These are phyloP conservation scores for Silurus aristotelis DNA, from an alignment of 2,797 vertebrate genomes.

Conservation along the genomic window DNA sequence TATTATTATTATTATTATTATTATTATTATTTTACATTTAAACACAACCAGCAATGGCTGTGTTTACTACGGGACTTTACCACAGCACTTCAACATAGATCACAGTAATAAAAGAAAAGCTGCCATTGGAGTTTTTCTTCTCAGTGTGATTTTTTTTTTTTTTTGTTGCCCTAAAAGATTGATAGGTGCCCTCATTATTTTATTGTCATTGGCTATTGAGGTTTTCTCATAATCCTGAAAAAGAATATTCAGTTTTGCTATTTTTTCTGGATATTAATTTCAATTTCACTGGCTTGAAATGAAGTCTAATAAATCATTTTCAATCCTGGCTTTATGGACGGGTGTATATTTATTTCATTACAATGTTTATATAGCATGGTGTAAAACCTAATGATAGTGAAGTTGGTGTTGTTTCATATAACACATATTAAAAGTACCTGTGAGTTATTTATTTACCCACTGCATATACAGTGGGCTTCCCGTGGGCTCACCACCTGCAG, in stretches of 20 bases:
- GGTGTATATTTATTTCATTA: not conserved
- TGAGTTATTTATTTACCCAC: not conserved
- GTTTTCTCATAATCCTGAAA: not conserved
- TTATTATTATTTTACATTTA: not conserved
- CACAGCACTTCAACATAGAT: not conserved
- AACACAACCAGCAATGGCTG: not conserved
- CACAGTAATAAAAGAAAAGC: constrained; percentile 13
- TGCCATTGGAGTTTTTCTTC: not conserved
- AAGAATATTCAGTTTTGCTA: not conserved
- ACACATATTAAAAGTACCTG: not conserved
- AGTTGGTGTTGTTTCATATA: not conserved
- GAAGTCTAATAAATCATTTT: not conserved
- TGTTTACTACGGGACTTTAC: not conserved
- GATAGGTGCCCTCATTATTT: not conserved
- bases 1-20: too few species aligned
- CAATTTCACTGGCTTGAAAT: not conserved
- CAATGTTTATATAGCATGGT: not conserved
- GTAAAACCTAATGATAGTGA: not conserved
- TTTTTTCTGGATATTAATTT: not conserved
- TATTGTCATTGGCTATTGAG: not conserved
- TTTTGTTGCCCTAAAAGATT: not conserved
- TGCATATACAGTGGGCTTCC: not conserved
- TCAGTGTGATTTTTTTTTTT: not conserved
- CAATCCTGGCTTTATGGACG: not conserved
- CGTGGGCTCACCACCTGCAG: too few species aligned